A percentile compares a stretch with the other conserved stretches of the same genome.
Conservation (phyloP, 2,888 invertebrate genomes). For the Sepiola atlantica region DNA sequence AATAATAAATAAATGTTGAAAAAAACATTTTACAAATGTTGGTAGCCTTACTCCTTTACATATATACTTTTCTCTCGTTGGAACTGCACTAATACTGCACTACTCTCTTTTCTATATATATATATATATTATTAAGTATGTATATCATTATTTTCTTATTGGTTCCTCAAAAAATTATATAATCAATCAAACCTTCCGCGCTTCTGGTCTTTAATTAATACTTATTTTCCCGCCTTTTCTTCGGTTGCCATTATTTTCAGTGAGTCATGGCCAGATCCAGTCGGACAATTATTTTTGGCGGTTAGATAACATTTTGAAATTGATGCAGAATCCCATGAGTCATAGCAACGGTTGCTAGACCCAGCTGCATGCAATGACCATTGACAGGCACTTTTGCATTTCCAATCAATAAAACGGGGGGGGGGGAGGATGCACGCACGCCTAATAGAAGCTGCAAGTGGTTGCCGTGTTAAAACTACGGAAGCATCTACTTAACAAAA, state of each 20-base stretch:
- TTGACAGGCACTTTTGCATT: background rate
- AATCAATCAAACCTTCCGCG: background rate
- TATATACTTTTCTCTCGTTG: too few relatives aligned
- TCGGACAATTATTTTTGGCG: background rate
- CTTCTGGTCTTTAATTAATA: background rate
- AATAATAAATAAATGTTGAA: too few relatives aligned
- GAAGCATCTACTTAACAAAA: background rate
- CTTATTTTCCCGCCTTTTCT: too few relatives aligned
- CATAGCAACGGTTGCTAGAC: background rate
- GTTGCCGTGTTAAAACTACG: background rate
- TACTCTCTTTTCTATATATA: too few relatives aligned
- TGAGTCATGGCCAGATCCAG: background rate
- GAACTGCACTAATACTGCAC: too few relatives aligned
- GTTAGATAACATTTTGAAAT: constrained; percentile 36
- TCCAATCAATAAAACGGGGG: constrained; percentile 11
- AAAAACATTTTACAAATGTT: too few relatives aligned
- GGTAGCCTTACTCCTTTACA: too few relatives aligned
- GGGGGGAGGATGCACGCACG: background rate
- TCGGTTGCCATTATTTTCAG: background rate
- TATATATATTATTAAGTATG: background rate
- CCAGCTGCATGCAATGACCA: background rate
- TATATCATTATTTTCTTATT: background rate
- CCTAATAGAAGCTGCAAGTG: background rate
- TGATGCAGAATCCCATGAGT: background rate
- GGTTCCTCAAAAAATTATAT: background rate